A percentile compares a stretch with the other conserved stretches of the same genome.
phyloP scores from a whole-genome alignment of 2,797 vertebrate genomes.

The Brachymystax lenok region DNA sequence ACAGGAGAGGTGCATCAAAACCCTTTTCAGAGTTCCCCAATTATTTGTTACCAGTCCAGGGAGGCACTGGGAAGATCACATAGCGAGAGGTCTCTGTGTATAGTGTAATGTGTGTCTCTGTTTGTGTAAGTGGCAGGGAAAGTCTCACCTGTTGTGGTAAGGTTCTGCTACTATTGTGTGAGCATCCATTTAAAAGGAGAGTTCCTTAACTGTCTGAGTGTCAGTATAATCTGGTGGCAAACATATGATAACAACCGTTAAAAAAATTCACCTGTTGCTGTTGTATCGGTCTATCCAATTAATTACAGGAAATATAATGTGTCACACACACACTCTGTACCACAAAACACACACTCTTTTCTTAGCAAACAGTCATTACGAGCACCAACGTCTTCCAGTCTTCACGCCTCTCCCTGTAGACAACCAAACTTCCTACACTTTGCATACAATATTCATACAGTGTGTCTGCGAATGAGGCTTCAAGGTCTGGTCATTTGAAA shows the following conservation, averaged over 20 bases:
- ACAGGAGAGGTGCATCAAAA: conserved; percentile 70
- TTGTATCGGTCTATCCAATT: background rate
- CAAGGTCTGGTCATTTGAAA: conserved; percentile 94
- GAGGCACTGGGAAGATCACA: conserved; percentile 66
- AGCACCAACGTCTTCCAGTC: conserved; percentile 58
- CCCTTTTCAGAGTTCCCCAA: conserved; percentile 61
- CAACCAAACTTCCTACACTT: conserved; percentile 86
- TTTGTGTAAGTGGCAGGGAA: conserved; percentile 7
- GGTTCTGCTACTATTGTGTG: conserved; percentile 65
- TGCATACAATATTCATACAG: conserved; percentile 95
- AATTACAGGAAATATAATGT: background rate
- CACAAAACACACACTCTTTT: conserved; percentile 46
- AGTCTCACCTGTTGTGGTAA: background rate
- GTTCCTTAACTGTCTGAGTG: background rate
- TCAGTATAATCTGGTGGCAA: background rate
- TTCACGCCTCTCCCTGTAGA: conserved; percentile 76
- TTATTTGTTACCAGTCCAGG: conserved; percentile 72
- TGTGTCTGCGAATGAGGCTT: conserved; percentile 87
- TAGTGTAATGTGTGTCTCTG: conserved; percentile 5
- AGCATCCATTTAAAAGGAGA: conserved; percentile 52
- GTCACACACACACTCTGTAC: conserved; percentile 34
- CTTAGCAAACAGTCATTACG: conserved; percentile 76
- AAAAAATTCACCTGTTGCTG: background rate
- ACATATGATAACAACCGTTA: background rate
- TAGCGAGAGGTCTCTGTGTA: conserved; percentile 21